Base-by-base conservation (phyloP, 2,113 vertebrate species). In the Oreochromis niloticus region DNA sequence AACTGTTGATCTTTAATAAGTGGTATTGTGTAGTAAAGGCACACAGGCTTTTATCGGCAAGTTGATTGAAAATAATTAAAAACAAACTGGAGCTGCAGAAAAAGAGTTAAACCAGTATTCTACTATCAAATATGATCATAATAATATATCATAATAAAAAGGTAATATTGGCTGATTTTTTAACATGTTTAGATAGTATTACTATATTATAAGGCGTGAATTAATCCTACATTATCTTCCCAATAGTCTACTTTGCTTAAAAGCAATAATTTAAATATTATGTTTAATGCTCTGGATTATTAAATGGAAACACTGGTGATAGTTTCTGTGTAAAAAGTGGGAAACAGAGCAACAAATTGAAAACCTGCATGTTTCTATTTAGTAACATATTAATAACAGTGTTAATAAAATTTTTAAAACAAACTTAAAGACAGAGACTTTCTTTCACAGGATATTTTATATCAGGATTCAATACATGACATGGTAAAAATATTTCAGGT, bases 141-240 rank as follows among this genome's bases (percentile, higher is more conserved):
- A 61, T 32, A 61, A 61, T 32, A 61, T 61, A 32, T 61, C 5
- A 10, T 61, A 2, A 61, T 61, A 61, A 32, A 61, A 61, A 0
- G 27, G 14, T 61, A 59, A 59, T 59, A 61, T 17, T 32, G 57
- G 27, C 0, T 9, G 57, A 61, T 61, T 61, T 61, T 61, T 61
- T 17, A 61, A 61, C 27, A 61, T 61, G 2, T 61, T 61, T 61
- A 2, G 27, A 4, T 61, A 61, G 14, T 10, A 32, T 61, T 61
- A 61, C 57, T 0, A 61, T 61, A 10, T 32, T 32, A 61, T 61
- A 61, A 61, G 57, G 8, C 0, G 0, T 61, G 0, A 59, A 59
- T 59, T 59, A 32, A 59, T 59, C 27, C 27, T 59, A 59, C 14
- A 32, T 59, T 32, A 56, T 56, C 22, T 1, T 56, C 54, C 22